phyloP scores from a whole-genome alignment of 2,113 vertebrate genomes.

The Petroica traversi region DNA sequence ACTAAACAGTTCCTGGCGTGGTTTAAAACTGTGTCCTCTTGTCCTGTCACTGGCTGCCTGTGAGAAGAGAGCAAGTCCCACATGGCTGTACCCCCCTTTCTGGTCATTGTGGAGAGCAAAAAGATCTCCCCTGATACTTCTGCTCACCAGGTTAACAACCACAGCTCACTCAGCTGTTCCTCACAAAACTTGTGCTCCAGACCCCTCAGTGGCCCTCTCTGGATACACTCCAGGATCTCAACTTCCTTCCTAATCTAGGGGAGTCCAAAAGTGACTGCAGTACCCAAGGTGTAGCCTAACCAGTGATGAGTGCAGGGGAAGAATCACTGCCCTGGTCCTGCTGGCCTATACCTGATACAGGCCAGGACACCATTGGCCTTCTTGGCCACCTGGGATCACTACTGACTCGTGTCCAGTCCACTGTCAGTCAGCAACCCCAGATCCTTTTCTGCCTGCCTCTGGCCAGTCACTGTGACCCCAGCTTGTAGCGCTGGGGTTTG shows the following conservation, averaged over 20 bases:
- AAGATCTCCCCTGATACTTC: too few species aligned
- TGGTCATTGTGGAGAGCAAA: background rate
- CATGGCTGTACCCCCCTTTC: background rate
- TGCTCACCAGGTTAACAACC: background rate
- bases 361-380: background rate
- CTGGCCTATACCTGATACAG: background rate
- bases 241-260: too few species aligned
- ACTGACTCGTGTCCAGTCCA: background rate
- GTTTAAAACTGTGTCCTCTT: background rate
- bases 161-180: background rate
- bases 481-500: rapidly evolving
- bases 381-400: background rate
- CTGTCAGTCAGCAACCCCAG: background rate
- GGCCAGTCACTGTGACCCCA: background rate
- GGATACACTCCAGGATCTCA: background rate
- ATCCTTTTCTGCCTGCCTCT: background rate
- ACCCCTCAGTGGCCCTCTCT: background rate
- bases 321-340: background rate
- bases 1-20: background rate
- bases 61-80: too few species aligned
- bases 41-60: background rate
- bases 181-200: background rate
- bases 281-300: background rate
- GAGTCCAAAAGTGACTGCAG: background rate
- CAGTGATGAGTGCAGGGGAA: background rate